Evolutionary conservation across 2,888 invertebrate genomes (phyloP).

Genomic region (Thecophora atra): DNA sequence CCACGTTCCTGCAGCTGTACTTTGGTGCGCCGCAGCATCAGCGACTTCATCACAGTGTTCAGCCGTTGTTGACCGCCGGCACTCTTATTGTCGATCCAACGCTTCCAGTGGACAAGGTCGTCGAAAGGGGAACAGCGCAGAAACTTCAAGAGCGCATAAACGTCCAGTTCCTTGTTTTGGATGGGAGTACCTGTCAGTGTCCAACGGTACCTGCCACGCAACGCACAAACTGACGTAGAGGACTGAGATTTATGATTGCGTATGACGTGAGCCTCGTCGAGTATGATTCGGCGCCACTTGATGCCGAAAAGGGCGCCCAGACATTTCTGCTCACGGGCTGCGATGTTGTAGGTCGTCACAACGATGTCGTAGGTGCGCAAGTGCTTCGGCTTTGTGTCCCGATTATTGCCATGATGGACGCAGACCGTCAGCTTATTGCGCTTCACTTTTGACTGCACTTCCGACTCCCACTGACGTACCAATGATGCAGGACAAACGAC

Average conservation of each 20-base stretch:
- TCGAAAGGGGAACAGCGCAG: conserved; percentile 88
- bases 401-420: conserved; percentile 83
- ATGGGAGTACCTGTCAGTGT: conserved; percentile 94
- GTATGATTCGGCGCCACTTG: conserved; percentile 84
- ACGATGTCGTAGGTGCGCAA: conserved; percentile 82
- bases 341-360: conserved; percentile 87
- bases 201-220: conserved; percentile 73
- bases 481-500: conserved; percentile 93
- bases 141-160: conserved; percentile 84
- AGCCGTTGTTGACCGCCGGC: conserved; percentile 81
- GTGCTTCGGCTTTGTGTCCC: conserved; percentile 72
- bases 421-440: conserved; percentile 72
- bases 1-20: conserved; percentile 76
- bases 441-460: conserved; percentile 74
- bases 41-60: conserved; percentile 82
- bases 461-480: conserved; percentile 88
- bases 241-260: conserved; percentile 86
- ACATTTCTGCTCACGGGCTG: conserved; percentile 71
- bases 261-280: conserved; percentile 94
- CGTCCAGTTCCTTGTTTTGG: conserved; percentile 89
- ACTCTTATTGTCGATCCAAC: conserved; percentile 88
- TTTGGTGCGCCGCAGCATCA: conserved; percentile 91
- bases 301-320: conserved; percentile 74
- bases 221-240: conserved; percentile 74
- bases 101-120: conserved; percentile 87